Evolutionary conservation across 2,797 vertebrate species (phyloP), one percentile per base, ranked within the genome.

Genomic region (Micromesistius poutassou): DNA sequence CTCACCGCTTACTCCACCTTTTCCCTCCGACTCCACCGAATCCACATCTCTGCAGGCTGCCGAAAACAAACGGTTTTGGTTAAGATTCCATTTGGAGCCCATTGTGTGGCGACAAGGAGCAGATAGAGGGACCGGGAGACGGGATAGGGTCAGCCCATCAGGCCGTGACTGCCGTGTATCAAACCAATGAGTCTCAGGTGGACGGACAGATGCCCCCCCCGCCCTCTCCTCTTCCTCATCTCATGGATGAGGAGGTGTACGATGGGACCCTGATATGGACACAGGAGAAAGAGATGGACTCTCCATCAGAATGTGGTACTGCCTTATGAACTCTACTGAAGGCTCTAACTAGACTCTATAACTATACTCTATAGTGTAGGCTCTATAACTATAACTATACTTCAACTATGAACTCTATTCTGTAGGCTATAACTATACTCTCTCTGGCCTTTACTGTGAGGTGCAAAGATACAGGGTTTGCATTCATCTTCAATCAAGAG

Each of bases 171-270:
- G 91, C 92, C 88, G 90, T 89, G 86, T 88, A 90, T 91, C 91
- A 88, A 92, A 95, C 95, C 93, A 94, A 95, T 91, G 91, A 91
- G 94, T 94, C 83, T 95, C 93, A 90, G 93, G 92, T 93, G 74
- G 80, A 78, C 80, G 80, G 85, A 74, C 79, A 80, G 75, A 71
- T 40, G 28, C 14, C 25, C 78, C 40, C 73, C 74, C 9, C 36
- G 40, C 40, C 76, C 50, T 31, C 74, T 76, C 81, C 42, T 77
- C 79, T 76, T 80, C 80, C 76, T 84, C 79, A 88, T 90, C 83
- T 90, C 74, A 40, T 87, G 85, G 92, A 93, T 94, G 92, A 94
- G 89, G 93, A 92, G 87, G 91, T 92, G 87, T 93, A 92, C 36
- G 91, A 89, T 93, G 92, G 1, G 66, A 25, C 66, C 25, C 66